phyloP scores from a whole-genome alignment of 2,113 vertebrate species.

The Papio anubis region DNA sequence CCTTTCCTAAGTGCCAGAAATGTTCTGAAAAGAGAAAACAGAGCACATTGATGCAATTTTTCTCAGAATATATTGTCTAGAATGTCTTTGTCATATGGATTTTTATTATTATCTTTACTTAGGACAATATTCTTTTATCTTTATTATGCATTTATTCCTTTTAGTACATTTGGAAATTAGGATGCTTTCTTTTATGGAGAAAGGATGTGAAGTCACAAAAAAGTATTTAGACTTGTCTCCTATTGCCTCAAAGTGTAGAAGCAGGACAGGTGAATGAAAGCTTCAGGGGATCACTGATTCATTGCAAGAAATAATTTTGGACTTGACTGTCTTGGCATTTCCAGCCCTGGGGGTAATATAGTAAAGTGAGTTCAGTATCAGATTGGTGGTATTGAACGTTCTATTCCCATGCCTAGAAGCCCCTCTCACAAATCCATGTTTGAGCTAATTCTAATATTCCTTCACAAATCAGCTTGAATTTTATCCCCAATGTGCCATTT shows the following conservation, averaged over 20 bases:
- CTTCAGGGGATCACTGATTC: background rate
- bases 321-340: background rate
- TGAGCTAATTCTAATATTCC: background rate
- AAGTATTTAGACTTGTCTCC: background rate
- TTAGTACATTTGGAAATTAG: slow-evolving; percentile 4
- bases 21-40: slow-evolving; percentile 18
- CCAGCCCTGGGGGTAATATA: background rate
- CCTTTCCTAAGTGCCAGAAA: slow-evolving; percentile 18
- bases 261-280: background rate
- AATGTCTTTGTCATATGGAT: background rate
- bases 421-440: background rate
- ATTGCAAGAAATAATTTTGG: background rate
- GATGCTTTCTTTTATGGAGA: slow-evolving; percentile 1
- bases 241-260: background rate
- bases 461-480: background rate
- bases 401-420: background rate
- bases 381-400: background rate
- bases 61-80: slow-evolving; percentile 30
- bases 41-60: background rate
- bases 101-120: slow-evolving; percentile 7
- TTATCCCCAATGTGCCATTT: background rate
- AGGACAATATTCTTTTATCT: slow-evolving; percentile 37
- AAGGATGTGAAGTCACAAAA: slow-evolving; percentile 11
- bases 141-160: slow-evolving; percentile 23
- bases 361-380: background rate